phyloP scores from a whole-genome alignment of 2,797 vertebrate species.

The Myoxocephalus aenaeus region DNA sequence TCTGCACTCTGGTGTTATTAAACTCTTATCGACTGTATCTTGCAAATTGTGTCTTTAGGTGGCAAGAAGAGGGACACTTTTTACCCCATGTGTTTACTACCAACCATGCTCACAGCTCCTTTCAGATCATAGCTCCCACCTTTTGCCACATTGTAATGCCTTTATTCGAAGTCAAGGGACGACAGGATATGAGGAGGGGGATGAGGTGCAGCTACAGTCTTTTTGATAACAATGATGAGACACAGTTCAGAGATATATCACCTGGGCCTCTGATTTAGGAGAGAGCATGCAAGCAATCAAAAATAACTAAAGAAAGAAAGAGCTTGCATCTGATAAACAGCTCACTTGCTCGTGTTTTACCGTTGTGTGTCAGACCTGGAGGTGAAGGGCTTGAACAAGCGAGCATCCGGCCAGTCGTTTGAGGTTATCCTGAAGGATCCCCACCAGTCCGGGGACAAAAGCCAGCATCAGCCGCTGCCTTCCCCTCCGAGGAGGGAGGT shows the following conservation, averaged over 20 bases:
- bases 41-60: not conserved
- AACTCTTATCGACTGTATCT: not conserved
- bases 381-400: slow-evolving; percentile 91
- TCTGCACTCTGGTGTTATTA: not conserved
- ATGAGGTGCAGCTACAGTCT: not conserved
- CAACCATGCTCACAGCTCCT: not conserved
- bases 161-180: not conserved
- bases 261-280: not conserved
- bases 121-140: not conserved
- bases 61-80: not conserved
- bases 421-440: slow-evolving; percentile 91
- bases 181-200: not conserved
- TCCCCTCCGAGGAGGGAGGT: slow-evolving; percentile 90
- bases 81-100: not conserved
- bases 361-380: slow-evolving; percentile 86
- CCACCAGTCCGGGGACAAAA: slow-evolving; percentile 86
- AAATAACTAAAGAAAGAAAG: not conserved
- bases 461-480: slow-evolving; percentile 81
- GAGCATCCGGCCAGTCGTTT: slow-evolving; percentile 91
- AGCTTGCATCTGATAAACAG: not conserved
- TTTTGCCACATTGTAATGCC: not conserved
- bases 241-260: not conserved
- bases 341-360: not conserved
- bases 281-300: not conserved
- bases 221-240: not conserved